Conservation (phyloP, 2,797 vertebrate genomes). For the Lagorchestes hirsutus region DNA sequence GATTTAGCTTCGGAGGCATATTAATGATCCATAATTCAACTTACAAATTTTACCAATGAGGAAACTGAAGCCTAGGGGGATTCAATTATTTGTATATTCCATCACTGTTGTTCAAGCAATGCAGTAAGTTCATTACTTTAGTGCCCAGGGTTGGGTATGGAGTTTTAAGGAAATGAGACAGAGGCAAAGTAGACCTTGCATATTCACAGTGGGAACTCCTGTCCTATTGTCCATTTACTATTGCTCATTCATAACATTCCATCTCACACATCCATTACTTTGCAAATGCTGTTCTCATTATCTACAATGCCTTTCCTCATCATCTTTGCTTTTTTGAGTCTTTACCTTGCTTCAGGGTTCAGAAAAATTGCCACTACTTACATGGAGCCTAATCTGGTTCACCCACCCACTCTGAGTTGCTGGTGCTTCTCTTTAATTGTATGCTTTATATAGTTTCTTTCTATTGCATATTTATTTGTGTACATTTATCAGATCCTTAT, state of each 20-base stretch:
- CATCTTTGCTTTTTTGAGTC: background rate
- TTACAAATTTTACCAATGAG: background rate
- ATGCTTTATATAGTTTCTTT: background rate
- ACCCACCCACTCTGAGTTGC: background rate
- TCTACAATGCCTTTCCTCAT: background rate
- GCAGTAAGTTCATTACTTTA: background rate
- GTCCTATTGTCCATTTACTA: background rate
- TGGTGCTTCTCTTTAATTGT: background rate
- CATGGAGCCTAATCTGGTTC: too few species aligned
- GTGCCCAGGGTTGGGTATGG: background rate
- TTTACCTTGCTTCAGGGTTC: background rate
- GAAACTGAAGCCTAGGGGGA: background rate
- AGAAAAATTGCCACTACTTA: background rate
- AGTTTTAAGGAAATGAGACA: background rate
- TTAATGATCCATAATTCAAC: background rate
- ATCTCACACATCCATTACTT: background rate
- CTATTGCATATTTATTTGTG: background rate
- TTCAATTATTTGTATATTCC: background rate
- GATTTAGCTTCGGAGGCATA: background rate
- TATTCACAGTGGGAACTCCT: background rate
- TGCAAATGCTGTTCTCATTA: too few species aligned
- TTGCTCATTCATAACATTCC: background rate
- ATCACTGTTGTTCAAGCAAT: background rate
- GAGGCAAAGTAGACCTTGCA: background rate
- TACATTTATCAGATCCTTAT: background rate